These are phyloP conservation scores for Pharmacophagus antenor DNA, from an alignment of 2,888 invertebrate species.

Conservation along the genomic window DNA sequence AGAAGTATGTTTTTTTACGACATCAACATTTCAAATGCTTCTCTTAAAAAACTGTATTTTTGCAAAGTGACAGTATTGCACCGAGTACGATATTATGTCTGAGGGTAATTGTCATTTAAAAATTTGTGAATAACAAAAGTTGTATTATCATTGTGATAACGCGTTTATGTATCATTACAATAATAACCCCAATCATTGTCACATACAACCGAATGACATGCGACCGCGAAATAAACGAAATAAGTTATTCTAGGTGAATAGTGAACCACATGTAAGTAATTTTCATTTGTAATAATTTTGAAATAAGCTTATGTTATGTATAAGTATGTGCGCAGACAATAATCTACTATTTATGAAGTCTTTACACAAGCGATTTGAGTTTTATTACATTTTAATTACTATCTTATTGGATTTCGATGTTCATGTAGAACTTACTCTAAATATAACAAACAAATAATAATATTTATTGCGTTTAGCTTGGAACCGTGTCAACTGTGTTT, in stretches of 20 bases:
- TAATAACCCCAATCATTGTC: slow-evolving; percentile 16
- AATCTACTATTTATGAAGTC: too few relatives aligned
- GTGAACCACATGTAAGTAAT: background rate
- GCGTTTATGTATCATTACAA: slow-evolving; percentile 11
- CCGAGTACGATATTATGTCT: background rate
- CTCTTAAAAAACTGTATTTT: too few relatives aligned
- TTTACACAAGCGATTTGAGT: too few relatives aligned
- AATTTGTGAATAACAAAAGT: background rate
- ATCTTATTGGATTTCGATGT: too few relatives aligned
- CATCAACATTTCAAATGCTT: too few relatives aligned
- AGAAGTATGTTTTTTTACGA: too few relatives aligned
- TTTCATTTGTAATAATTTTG: background rate
- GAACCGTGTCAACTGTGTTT: too few relatives aligned
- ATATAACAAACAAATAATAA: background rate
- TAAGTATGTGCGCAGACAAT: too few relatives aligned
- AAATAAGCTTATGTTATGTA: background rate
- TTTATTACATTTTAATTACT: too few relatives aligned
- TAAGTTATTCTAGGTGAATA: background rate
- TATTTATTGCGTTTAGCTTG: background rate
- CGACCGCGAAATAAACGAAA: slow-evolving; percentile 14
- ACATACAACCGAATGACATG: slow-evolving; percentile 4
- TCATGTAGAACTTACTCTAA: too few relatives aligned
- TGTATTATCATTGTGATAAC: slow-evolving; percentile 9
- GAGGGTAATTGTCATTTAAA: background rate
- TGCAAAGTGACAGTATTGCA: background rate